These are phyloP conservation scores for Egretta garzetta DNA, from an alignment of 2,113 vertebrate species.

Conservation along the genomic window DNA sequence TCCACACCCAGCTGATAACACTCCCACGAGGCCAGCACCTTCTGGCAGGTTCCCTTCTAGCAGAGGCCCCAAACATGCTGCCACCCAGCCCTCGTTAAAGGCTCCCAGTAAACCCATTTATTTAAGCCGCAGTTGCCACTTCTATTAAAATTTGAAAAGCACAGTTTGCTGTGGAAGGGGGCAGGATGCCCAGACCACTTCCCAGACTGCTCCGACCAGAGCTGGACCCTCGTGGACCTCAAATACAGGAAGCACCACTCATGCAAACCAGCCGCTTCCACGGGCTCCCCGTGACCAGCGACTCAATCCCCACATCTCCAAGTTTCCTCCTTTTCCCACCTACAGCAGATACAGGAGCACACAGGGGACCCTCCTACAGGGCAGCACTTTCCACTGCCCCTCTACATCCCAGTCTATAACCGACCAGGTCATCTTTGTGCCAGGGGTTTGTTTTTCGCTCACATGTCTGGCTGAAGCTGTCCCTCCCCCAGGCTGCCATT, in stretches of 20 bases:
- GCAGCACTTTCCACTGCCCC: background rate
- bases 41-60: background rate
- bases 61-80: background rate
- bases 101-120: background rate
- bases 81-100: background rate
- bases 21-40: constrained; percentile 2
- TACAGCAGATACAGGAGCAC: accelerated
- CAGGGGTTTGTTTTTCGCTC: background rate
- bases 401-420: background rate
- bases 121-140: background rate
- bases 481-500: background rate
- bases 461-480: background rate
- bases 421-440: background rate
- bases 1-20: constrained; percentile 5
- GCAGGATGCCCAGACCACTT: background rate
- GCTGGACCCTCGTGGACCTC: background rate
- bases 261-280: background rate
- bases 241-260: background rate
- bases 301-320: background rate
- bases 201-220: background rate
- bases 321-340: background rate
- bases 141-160: background rate
- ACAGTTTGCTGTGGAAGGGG: background rate
- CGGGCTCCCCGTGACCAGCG: background rate
- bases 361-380: background rate